Base-by-base conservation (phyloP, 2,888 invertebrate genomes). In the Eupithecia subfuscata region DNA sequence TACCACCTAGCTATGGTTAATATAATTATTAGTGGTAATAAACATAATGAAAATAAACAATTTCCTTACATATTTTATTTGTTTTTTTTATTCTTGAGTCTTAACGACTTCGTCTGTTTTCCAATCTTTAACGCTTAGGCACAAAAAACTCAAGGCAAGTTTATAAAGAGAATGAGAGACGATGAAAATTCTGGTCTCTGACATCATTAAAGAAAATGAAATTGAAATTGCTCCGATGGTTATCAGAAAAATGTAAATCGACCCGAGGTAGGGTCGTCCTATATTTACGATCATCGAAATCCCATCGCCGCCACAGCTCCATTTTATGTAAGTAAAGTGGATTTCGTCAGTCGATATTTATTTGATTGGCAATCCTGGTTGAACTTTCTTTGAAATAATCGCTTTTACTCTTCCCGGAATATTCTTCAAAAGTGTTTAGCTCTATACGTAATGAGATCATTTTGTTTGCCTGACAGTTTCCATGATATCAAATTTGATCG, bases 291-390 rank as follows among this genome's bases (percentile, higher is more conserved):
- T 79, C 80, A 81, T 84, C 84, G 78, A 85, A 85, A 84, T 85
- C 83, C 83, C 79, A 83, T 83, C 82, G 78, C 81, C 72, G 75
- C 77, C 77, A 75, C 80, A 81, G 74, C 75, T 75, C 82, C 82
- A 79, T 82, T 84, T 84, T 83, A 80, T 81, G 76, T 80, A 80
- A 75, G 75, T 74, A 81, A 83, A 85, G 81, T 82, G 82, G 79
- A 85, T 84, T 84, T 82, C 79, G 82, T 84, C 82, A 83, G 77
- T 83, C 82, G 82, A 82, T 83, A 83, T 84, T 84, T 83, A 87
- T 86, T 85, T 82, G 82, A 87, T 86, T 87, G 84, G 78, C 81
- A 84, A 87, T 87, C 81, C 81, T 78, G 81, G 77, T 83, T 78
- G 80, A 80, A 80, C 79, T 82, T 79, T 79, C 79, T 82, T 80